Evolutionary conservation across 2,113 vertebrate genomes (phyloP), one percentile per base, ranked within the genome.

Genomic region (Anolis carolinensis): DNA sequence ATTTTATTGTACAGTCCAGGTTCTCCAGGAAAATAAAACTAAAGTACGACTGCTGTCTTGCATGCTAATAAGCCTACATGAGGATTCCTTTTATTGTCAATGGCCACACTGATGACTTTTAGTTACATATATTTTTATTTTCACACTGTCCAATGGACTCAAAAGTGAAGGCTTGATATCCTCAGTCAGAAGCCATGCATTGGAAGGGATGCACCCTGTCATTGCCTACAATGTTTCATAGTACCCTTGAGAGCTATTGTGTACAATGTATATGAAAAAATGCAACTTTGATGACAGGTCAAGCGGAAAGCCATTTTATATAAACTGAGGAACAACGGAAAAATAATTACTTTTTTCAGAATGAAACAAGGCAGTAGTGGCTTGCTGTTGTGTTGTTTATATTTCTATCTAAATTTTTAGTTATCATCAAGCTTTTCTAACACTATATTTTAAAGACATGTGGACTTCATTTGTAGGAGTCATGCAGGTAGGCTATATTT

Each of bases 61-160:
- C 90, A 83, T 91, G 84, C 86, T 94, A 92, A 95, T 91, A 82
- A 93, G 82, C 52, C 74, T 94, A 87, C 93, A 92, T 88, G 84
- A 92, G 84, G 71, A 90, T 89, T 59, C 23, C 90, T n/a, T 91
- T 92, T 93, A 93, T 90, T 91, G 84, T 85, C 87, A 73, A 0
- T 79, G 87, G 87, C 81, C 81, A 84, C 91, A 90, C 32, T 67
- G 79, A 90, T 87, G 83, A 83, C 25, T 91, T 83, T 81, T 83
- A 90, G 88, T 79, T 92, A 73, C 30, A 81, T 90, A 32, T 68
- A 27, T 90, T 81, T 89, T 75, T 44, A 90, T 89, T 92, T 93
- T 86, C 88, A 83, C 55, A 36, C 87, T 88, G 83, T 91, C 89
- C 90, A 88, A 2, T 89, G 92, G 90, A 70, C 86, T 93, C 80